Conservation (phyloP, 2,888 invertebrate species). For the Acanthopleura granulata region DNA sequence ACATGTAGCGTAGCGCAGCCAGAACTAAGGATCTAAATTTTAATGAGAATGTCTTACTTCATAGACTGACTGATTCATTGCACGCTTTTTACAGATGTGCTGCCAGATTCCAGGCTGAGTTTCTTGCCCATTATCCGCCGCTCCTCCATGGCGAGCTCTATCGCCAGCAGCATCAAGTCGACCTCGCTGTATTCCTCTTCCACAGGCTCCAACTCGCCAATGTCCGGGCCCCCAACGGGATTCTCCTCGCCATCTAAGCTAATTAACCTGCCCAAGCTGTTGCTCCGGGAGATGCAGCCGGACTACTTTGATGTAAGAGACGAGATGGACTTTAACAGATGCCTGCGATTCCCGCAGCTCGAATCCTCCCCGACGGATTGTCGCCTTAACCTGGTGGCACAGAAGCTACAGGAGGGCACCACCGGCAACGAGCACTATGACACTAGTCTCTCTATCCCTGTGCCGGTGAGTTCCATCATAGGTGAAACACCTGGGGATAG, state of each 20-base stretch:
- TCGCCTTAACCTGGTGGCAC: slow-evolving; percentile 7
- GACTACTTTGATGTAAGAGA: background rate
- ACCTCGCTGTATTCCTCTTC: slow-evolving; percentile 4
- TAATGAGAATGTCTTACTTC: no score
- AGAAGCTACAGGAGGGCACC: slow-evolving; percentile 9
- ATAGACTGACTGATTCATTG: background rate
- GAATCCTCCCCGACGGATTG: slow-evolving; percentile 14
- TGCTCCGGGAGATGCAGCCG: slow-evolving; percentile 2
- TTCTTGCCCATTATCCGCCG: slow-evolving; percentile 6
- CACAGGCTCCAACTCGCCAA: slow-evolving; percentile 2
- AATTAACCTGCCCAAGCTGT: background rate
- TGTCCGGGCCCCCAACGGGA: slow-evolving; percentile 5
- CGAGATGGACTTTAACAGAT: background rate
- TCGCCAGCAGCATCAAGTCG: background rate
- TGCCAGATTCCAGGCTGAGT: background rate
- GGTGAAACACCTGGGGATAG: no score
- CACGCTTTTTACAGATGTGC: slow-evolving; percentile 3
- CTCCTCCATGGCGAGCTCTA: slow-evolving; percentile 6
- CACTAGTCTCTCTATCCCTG: no score
- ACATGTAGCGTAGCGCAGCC: no score
- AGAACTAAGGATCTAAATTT: no score
- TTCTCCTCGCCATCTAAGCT: slow-evolving; percentile 11
- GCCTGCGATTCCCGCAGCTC: background rate
- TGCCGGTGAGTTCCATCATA: no score
- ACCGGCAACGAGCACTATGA: background rate